A percentile compares a stretch with the other conserved stretches of the same genome.
phyloP scores from a whole-genome alignment of 2,888 invertebrate genomes.

The Chrysina gloriosa region DNA sequence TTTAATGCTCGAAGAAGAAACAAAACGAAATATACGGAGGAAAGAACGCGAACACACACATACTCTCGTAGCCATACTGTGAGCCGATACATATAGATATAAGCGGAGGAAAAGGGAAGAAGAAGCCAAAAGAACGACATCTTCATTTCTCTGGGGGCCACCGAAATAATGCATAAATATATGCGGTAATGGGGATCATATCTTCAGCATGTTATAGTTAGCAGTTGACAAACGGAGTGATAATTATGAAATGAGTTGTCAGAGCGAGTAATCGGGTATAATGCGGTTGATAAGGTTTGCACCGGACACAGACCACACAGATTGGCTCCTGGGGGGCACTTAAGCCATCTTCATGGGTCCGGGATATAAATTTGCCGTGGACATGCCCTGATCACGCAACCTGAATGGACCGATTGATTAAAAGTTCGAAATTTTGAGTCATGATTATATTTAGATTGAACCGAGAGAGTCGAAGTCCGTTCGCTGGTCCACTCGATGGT shows the following conservation, averaged over 20 bases:
- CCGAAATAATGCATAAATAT: constrained; percentile 36
- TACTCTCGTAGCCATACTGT: neutral
- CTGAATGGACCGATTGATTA: constrained; percentile 60
- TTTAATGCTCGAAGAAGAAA: constrained; percentile 32
- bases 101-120: neutral
- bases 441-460: constrained; percentile 45
- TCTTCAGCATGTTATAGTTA: constrained; percentile 38
- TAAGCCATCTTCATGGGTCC: constrained; percentile 62
- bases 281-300: constrained; percentile 57
- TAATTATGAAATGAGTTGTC: constrained; percentile 58
- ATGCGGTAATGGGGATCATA: constrained; percentile 34
- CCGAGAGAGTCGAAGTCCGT: constrained; percentile 18
- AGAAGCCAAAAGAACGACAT: constrained; percentile 11
- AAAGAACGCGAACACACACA: constrained; percentile 35
- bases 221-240: constrained; percentile 58
- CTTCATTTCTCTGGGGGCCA: constrained; percentile 35
- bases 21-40: constrained; percentile 31
- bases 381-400: constrained; percentile 61
- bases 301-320: constrained; percentile 55
- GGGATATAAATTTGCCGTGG: constrained; percentile 61
- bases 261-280: constrained; percentile 56
- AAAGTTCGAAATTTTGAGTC: constrained; percentile 58
- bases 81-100: constrained; percentile 12
- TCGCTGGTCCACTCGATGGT: constrained; percentile 20
- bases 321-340: constrained; percentile 64